Evolutionary conservation across 2,113 vertebrate genomes (phyloP), one percentile per base, ranked within the genome.

Genomic region (Oceanodroma tethys): DNA sequence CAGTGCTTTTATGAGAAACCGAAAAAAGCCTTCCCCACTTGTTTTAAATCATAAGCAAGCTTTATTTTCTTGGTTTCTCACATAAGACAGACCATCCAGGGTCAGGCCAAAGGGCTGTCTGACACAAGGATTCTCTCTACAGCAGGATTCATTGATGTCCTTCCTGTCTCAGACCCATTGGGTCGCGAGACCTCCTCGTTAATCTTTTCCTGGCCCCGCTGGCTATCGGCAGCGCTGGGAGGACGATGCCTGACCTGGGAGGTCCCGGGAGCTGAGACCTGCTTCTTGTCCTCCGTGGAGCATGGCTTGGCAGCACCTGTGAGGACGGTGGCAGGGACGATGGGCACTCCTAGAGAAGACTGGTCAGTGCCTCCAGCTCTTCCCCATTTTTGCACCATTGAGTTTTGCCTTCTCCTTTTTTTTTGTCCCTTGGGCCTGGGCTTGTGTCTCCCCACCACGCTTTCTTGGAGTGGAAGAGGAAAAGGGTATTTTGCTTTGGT

Each of bases 271-370:
- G 8, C n/a, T 21, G 63, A 63, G 47, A 48, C 20, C 18, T 34
- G 2, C 19, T 65, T 55, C 55, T 87, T 8, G 1, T 62, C 17
- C 42, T 43, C 30, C 0, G 0, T 56, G 60, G 36, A 73, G 16
- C 34, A 6, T 34, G 19, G 13, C 47, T 56, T 36, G 55, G 18
- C 43, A 81, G 43, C 16, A 52, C 11, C 27, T 2, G 2, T 2
- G 5, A 34, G 13, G 52, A 11, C 3, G 27, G 27, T 53, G 47
- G 17, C n/a, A 76, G 43, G 12, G 23, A 26, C 2, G 23, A 23
- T 38, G 65, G 34, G 34, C 34, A 9, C 17, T 40, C 26, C 60
- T 27, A 65, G 34, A 38, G 32, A 34, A 81, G 14, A 9, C 11
- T 68, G 43, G 7, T 38, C 6, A 9, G 3, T 32, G 68, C 36